Percentiles rank a stretch among this genome's conserved stretches.
Evolutionary conservation across 1,140 invertebrate genomes (phyloP).

Genomic region (Leptinotarsa lineolata): DNA sequence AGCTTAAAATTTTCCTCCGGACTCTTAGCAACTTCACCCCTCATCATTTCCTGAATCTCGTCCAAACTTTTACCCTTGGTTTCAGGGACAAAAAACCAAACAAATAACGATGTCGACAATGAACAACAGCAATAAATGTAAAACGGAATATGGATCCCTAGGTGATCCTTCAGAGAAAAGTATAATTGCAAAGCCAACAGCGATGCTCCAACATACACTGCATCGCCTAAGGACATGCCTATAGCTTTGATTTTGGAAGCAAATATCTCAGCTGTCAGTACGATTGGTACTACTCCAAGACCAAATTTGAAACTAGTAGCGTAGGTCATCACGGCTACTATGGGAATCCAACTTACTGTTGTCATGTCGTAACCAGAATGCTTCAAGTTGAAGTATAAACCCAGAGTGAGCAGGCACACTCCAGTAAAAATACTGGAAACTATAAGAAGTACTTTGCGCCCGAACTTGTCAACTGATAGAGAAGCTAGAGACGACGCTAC

Average conservation of each 20-base stretch:
- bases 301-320: slow-evolving; percentile 37
- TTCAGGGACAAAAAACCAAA: not conserved
- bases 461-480: slow-evolving; percentile 39
- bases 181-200: slow-evolving; percentile 59
- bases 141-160: slow-evolving; percentile 1
- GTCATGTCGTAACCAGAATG: slow-evolving; percentile 48
- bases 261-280: slow-evolving; percentile 70
- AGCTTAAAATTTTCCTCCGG: too few species aligned
- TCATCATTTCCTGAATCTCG: slow-evolving; percentile 48
- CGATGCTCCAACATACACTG: slow-evolving; percentile 51
- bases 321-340: slow-evolving; percentile 33
- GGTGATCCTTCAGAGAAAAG: not conserved
- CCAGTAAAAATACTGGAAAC: slow-evolving; percentile 37
- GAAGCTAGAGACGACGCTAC: slow-evolving; percentile 30
- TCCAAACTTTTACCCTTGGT: slow-evolving; percentile 64
- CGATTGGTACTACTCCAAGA: slow-evolving; percentile 65
- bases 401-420: slow-evolving; percentile 33
- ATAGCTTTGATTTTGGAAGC: slow-evolving; percentile 62
- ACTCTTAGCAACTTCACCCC: not conserved
- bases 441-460: slow-evolving; percentile 38
- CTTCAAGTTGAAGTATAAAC: slow-evolving; percentile 43
- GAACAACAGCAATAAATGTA: slow-evolving; percentile 7
- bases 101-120: not conserved
- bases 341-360: slow-evolving; percentile 44
- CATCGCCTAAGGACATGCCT: slow-evolving; percentile 44